Conservation (phyloP, 2,113 vertebrate genomes). For the Sclerurus mexicanus region DNA sequence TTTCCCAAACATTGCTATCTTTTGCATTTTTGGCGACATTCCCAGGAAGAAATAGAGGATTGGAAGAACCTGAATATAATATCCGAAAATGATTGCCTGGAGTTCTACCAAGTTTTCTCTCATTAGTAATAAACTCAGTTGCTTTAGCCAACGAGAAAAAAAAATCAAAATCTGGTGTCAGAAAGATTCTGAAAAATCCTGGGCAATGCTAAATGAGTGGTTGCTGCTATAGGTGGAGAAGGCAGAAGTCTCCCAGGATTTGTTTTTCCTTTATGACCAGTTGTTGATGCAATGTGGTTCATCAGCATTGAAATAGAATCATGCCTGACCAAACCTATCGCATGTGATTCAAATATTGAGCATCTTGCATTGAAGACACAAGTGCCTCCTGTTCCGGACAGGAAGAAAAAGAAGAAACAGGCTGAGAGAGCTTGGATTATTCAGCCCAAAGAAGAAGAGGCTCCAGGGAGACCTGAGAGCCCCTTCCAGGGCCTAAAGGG, state of each 20-base stretch:
- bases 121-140: neutral
- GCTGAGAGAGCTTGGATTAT: fast-evolving
- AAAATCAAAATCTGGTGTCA: neutral
- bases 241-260: neutral
- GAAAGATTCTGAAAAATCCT: neutral
- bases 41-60: neutral
- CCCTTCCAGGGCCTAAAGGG: fast-evolving
- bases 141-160: neutral
- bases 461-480: neutral
- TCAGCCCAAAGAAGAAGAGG: neutral
- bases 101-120: neutral
- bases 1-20: neutral
- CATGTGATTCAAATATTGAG: neutral
- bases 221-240: neutral
- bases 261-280: fast-evolving
- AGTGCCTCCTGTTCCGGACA: neutral
- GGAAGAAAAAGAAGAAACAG: neutral
- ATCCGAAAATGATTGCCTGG: neutral
- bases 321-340: neutral
- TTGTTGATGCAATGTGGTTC: neutral
- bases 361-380: neutral
- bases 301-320: neutral
- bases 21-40: neutral
- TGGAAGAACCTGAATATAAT: neutral
- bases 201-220: neutral